Evolutionary conservation across 1,140 invertebrate genomes (phyloP), one percentile per base, ranked within the genome.

Genomic region (Aphis craccivora): DNA sequence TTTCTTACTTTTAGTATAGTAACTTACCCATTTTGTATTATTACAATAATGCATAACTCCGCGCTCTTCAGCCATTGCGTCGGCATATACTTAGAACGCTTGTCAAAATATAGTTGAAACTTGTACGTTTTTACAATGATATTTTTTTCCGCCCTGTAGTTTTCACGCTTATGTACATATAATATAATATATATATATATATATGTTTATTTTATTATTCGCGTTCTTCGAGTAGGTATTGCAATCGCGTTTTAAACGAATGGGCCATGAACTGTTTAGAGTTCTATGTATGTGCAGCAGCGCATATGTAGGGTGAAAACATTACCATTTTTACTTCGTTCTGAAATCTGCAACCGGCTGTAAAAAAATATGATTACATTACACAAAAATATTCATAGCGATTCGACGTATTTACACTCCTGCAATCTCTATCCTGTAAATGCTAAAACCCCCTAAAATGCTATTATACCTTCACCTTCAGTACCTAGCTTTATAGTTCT

Each of bases 91-190:
- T 90, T 60, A 43, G 40, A 14, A 43, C 53, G 55, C 89, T 60
- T 67, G 53, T 90, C 37, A 67, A 76, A 76, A 90, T 67, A 67
- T 67, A 45, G 89, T 90, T 60, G 43, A 60, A n/a, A 67, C 55
- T 90, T n/a, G 9, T 40, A 55, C n/a, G 1, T 43, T 60, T 45
- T 67, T 43, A 45, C 53, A 43, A 43, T 43, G 25, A 67, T 60
- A 48, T 90, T 67, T 43, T 37, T 22, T 14, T 20, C 20, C 30
- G 11, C 5, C 35, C 30, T 18, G 2, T 53, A 22, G 53, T 89
- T 90, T 90, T 67, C 25, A 76, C 30, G n/a, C 3, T 4, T 67
- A n/a, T 5, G 30, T 20, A 76, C 60, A n/a, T 76, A n/a, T 76
- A 18, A n/a, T 2, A 67, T 67, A 30, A 45, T 45, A 45, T 45